phyloP scores from a whole-genome alignment of 1,140 invertebrate species.

The Adoxophyes honmai region DNA sequence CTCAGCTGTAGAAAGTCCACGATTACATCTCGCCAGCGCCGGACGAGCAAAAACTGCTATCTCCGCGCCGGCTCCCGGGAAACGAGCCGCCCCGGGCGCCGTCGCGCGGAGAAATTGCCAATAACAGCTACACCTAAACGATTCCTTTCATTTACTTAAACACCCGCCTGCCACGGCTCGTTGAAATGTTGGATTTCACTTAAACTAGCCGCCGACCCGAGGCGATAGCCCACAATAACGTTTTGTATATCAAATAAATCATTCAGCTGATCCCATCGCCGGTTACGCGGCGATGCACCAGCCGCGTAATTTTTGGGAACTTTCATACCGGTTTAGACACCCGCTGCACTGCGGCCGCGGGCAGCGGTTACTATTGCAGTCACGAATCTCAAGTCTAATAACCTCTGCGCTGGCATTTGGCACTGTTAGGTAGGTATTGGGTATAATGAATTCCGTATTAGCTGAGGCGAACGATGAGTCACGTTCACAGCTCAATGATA shows the following conservation, averaged over 20 bases:
- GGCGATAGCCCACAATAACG: conserved; percentile 30
- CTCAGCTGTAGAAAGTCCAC: conserved; percentile 71
- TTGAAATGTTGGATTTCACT: conserved; percentile 51
- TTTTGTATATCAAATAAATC: conserved; percentile 30
- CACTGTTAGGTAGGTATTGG: neutral
- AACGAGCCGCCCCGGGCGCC: conserved; percentile 47
- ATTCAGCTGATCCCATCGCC: conserved; percentile 22
- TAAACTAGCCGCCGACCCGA: conserved; percentile 34
- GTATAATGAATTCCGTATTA: neutral
- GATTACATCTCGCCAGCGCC: conserved; percentile 63
- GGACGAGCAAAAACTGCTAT: conserved; percentile 63
- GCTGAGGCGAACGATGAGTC: conserved; percentile 9
- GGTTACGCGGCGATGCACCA: conserved; percentile 27
- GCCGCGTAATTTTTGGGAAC: conserved; percentile 29
- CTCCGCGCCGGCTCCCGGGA: conserved; percentile 45
- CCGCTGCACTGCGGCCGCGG: neutral
- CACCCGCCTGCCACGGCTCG: conserved; percentile 20
- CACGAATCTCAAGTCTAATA: neutral
- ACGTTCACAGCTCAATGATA: conserved; percentile 3
- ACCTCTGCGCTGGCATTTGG: neutral
- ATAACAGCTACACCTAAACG: conserved; percentile 38
- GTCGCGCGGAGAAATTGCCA: conserved; percentile 42
- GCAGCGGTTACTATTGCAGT: neutral
- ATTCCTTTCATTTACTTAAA: conserved; percentile 47
- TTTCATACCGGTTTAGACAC: conserved; percentile 29